Evolutionary conservation across 2,888 invertebrate species (phyloP), one percentile per base, ranked within the genome.

Genomic region (Sisyra nigra): DNA sequence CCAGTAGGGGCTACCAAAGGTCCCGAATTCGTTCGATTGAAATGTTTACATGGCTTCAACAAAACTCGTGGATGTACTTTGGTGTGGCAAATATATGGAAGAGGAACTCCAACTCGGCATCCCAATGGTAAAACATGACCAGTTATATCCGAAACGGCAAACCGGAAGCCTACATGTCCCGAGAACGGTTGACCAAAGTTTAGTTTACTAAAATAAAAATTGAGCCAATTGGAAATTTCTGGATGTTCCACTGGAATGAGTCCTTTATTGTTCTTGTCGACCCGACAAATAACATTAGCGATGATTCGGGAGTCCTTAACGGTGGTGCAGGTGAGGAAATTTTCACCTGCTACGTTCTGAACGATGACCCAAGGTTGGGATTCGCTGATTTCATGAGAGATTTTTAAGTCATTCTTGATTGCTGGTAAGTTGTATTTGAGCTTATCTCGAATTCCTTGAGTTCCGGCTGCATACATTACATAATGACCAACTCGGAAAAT

Each of bases 271-370:
- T 71, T 68, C 40, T 71, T 64, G 53, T 84, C 80, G 36, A 85
- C 71, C 4, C 76, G 71, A 52, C 86, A 87, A 2, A 81, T 80
- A 15, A 87, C 83, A 55, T 86, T 87, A 42, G 84, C 82, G 32
- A 84, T 76, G 2, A 86, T 76, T 39, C 72, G 70, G 1, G 84
- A 82, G 45, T 81, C 80, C 56, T 82, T 83, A 35, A 87, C 67
- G 1, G 86, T 86, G 2, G 86, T 86, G 54, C 87, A 87, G 14
- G 87, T 86, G 42, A 86, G 68, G 54, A 76, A 80, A 52, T 80
- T 82, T 51, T 80, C 79, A 11, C 81, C 82, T 44, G 76, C 77
- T 3, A 81, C 71, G 55, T 86, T 82, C 43, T 79, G 74, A 7
- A 87, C 73, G 14, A 85, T 74, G 24, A 86, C 71, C 86, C 87